A percentile compares a stretch with the other conserved stretches of the same genome.
phyloP scores from a whole-genome alignment of 2,797 vertebrate species.

The Lacerta viridis region DNA sequence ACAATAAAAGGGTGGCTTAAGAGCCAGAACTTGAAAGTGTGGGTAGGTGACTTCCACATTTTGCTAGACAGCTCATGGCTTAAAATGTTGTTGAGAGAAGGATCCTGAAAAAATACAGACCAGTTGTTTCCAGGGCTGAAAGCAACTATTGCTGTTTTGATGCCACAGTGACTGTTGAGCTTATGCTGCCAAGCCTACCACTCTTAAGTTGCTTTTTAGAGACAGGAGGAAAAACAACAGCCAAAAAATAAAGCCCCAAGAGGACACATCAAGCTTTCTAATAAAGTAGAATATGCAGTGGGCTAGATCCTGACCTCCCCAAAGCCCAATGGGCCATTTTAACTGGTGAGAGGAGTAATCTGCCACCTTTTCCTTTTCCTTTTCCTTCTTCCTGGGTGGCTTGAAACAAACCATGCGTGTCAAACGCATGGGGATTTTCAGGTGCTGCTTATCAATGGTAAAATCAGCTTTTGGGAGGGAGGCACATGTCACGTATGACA shows the following conservation, averaged over 20 bases:
- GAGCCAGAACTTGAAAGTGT: not conserved
- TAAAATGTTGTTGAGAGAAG: not conserved
- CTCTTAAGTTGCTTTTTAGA: not conserved
- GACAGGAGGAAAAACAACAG: no score
- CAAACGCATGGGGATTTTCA: no score
- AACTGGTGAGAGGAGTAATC: no score
- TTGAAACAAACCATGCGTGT: no score
- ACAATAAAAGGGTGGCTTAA: not conserved
- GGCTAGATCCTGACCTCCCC: no score
- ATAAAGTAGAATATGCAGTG: no score
- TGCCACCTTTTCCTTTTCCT: no score
- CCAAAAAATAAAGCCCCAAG: not conserved
- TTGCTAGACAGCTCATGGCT: not conserved
- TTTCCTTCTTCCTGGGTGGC: no score
- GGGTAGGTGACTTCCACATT: not conserved
- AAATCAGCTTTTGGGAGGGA: no score
- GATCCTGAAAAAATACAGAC: not conserved
- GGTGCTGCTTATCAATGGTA: no score
- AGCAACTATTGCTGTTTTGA: not conserved
- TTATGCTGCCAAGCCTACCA: not conserved
- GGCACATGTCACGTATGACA: no score
- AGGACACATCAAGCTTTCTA: not conserved
- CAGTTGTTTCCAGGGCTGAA: not conserved
- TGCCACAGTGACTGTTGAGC: not conserved
- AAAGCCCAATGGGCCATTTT: no score